Evolutionary conservation across 1,140 invertebrate species (phyloP).

Genomic region (Helicorthomorpha holstii): DNA sequence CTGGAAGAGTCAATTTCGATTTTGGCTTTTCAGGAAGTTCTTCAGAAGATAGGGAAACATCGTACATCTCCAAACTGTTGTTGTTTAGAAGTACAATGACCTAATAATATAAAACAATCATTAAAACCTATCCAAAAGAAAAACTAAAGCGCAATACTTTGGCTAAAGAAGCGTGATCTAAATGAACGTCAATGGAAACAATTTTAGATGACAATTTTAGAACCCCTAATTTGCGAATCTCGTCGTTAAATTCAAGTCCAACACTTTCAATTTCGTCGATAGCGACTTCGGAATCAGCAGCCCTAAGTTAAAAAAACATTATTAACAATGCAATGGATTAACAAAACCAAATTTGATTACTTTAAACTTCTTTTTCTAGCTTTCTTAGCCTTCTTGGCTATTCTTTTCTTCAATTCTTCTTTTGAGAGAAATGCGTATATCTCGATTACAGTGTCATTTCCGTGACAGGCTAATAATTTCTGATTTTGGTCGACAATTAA

Average conservation of each 20-base stretch:
- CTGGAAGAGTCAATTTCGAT: conserved; percentile 38
- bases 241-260: too few species aligned
- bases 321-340: too few species aligned
- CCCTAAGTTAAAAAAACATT: too few species aligned
- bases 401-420: conserved; percentile 46
- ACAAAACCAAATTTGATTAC: too few species aligned
- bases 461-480: conserved; percentile 59
- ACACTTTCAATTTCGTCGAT: conserved; percentile 14
- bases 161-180: too few species aligned
- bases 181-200: too few species aligned
- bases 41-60: conserved; percentile 28
- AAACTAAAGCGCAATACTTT: too few species aligned
- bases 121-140: not conserved
- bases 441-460: conserved; percentile 62
- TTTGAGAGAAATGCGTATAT: conserved; percentile 60
- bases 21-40: not conserved
- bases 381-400: conserved; percentile 61
- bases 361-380: conserved; percentile 22
- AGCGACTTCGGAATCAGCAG: conserved; percentile 11
- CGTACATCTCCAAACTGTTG: conserved; percentile 28
- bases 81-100: conserved; percentile 25
- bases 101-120: conserved; percentile 15
- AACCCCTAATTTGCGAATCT: too few species aligned
- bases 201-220: too few species aligned
- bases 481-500: conserved; percentile 44